Evolutionary conservation across 2,888 invertebrate genomes (phyloP), one percentile per base, ranked within the genome.

Genomic region (Metalampra italica): DNA sequence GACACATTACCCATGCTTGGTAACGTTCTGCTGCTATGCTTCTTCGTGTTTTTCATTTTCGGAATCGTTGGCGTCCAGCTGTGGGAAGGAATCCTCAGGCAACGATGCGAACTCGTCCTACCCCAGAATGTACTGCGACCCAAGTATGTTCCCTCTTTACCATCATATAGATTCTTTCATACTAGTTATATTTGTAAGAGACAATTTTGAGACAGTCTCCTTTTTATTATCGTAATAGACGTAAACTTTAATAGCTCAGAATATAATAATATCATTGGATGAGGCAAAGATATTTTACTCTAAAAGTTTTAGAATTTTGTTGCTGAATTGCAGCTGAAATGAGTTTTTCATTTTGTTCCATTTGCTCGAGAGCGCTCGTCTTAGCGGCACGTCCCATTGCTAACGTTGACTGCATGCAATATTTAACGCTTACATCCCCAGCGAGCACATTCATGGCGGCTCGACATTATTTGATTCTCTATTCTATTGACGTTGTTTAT

Each of bases 31-130:
- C 92, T 99, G 60, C 91, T 99, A 57, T 99, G 99, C 89, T 99
- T 99, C 92, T 99, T 99, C 91, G 99, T 99, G 53, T 99, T 99
- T 93, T 99, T 99, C 92, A 99, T 99, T 81, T 99, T 99, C 78
- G 99, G 99, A 61, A 99, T 99, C 76, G 96, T 99, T 65, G 99
- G 99, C 14, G 99, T 99, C 38, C 99, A 99, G 83, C 92, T 99
- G 46, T 99, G 99, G 99, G 97, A 99, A 81, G 99, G 99, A 43
- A 96, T 99, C 55, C 91, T 99, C 47, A 91, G 99, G 59, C 98
- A 98, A 81, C 93, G 98, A 51, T 98, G 98, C 82, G 96, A 95
- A 78, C 91, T 97, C 53, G 92, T 93, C 56, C 89, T 94, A 57
- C 93, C 94, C 53, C 91, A 92, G 50, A 92, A 93, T 82, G 90